Conservation (phyloP, 35 echinoderm and acorn worm genomes). For the Chiridota heheva region DNA sequence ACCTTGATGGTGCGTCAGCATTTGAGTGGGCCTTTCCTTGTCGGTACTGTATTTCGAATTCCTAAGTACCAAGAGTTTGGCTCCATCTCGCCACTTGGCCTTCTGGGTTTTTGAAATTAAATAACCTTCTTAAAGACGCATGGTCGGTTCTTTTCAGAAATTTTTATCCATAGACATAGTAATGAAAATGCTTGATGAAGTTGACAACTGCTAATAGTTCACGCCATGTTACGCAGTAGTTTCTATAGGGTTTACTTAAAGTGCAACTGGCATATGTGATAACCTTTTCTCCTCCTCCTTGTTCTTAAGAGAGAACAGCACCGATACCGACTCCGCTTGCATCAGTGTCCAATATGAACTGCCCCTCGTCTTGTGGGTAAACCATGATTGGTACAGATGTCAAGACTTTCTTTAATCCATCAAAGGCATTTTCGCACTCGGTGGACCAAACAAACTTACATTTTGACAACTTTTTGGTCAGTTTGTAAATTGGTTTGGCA, state of each 20-base stretch:
- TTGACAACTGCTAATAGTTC: conserved; percentile 45
- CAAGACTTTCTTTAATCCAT: neutral
- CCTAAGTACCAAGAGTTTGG: neutral
- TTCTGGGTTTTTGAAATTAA: conserved; percentile 68
- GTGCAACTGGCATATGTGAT: conserved; percentile 31
- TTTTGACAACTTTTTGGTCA: conserved; percentile 44
- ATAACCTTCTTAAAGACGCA: conserved; percentile 40
- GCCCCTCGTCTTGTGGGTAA: neutral
- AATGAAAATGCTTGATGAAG: conserved; percentile 19
- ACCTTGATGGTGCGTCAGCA: conserved; percentile 30
- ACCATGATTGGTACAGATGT: conserved; percentile 8
- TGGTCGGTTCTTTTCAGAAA: conserved; percentile 36
- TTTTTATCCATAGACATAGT: conserved; percentile 44
- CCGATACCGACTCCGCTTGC: conserved; percentile 41
- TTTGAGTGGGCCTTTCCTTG: conserved; percentile 26
- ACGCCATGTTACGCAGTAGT: conserved; percentile 51
- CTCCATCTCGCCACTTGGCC: conserved; percentile 41
- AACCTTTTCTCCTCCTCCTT: conserved; percentile 14
- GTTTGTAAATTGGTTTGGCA: conserved; percentile 41
- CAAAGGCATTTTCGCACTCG: conserved; percentile 10
- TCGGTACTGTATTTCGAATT: conserved; percentile 28
- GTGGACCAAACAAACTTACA: neutral
- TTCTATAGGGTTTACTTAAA: neutral
- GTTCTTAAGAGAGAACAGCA: conserved; percentile 8
- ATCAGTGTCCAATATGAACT: conserved; percentile 53